Conservation (phyloP, 2,888 invertebrate species). For the Atherix ibis region DNA sequence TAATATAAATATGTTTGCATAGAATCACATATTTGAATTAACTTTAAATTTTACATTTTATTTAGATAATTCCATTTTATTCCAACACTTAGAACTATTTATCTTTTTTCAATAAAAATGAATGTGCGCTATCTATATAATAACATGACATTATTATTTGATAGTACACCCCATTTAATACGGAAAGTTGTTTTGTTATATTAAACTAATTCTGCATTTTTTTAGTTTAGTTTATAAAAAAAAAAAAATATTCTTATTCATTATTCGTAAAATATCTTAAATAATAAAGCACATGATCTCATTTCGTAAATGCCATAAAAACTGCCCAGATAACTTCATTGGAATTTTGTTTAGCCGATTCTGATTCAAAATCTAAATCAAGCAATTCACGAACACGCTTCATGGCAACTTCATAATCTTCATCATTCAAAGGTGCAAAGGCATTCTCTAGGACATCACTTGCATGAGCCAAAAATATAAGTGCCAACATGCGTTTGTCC, state of each 20-base stretch:
- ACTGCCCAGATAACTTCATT: constrained; percentile 98
- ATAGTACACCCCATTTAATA: too few relatives aligned
- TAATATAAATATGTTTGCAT: constrained; percentile 7
- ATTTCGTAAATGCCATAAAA: constrained; percentile 96
- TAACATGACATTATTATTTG: too few relatives aligned
- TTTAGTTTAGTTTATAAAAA: too few relatives aligned
- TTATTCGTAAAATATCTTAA: constrained; percentile 7
- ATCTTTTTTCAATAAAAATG: too few relatives aligned
- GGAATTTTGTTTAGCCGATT: constrained; percentile 79
- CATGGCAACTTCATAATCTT: constrained; percentile 97
- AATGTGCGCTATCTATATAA: too few relatives aligned
- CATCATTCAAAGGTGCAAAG: constrained; percentile 91
- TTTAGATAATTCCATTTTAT: background rate
- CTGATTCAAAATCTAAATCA: constrained; percentile 93
- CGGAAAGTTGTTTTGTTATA: too few relatives aligned
- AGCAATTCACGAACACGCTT: constrained; percentile 88
- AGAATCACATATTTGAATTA: constrained; percentile 7
- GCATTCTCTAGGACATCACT: constrained; percentile 99
- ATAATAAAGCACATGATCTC: constrained; percentile 30
- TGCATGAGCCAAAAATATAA: constrained; percentile 91
- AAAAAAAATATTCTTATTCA: too few relatives aligned
- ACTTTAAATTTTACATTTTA: constrained; percentile 4
- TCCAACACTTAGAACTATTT: too few relatives aligned
- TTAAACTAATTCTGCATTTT: too few relatives aligned
- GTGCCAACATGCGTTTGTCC: constrained; percentile 84